Percentiles rank a stretch among this genome's conserved stretches.
These are phyloP conservation scores for Styela clava DNA, from an alignment of 23 tunicate genomes.

Conservation along the genomic window DNA sequence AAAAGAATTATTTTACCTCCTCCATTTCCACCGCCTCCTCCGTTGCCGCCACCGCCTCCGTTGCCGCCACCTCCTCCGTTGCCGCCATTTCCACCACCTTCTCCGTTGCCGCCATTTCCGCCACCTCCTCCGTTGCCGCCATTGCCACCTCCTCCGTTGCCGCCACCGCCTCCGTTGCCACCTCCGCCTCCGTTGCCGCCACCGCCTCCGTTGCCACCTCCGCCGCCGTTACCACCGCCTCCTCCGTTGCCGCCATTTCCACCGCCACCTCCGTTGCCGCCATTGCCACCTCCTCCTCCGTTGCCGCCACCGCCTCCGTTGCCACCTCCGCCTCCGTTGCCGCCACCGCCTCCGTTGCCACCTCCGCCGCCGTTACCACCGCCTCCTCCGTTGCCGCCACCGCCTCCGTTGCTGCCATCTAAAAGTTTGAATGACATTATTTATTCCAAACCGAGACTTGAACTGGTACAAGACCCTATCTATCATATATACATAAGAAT, in stretches of 20 bases:
- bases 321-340: neutral
- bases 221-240: neutral
- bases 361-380: neutral
- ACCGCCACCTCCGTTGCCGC: neutral
- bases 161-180: neutral
- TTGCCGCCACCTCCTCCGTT: too few relatives aligned
- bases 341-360: neutral
- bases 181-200: too few relatives aligned
- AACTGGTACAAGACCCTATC: too few relatives aligned
- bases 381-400: neutral
- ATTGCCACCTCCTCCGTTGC: neutral
- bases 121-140: too few relatives aligned
- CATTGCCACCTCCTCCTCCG: neutral
- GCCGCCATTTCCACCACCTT: too few relatives aligned
- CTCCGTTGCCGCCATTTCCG: neutral
- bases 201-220: too few relatives aligned
- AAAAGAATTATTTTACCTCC: too few relatives aligned
- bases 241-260: neutral
- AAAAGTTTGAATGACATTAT: too few relatives aligned
- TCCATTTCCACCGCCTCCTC: too few relatives aligned
- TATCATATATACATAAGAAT: too few relatives aligned
- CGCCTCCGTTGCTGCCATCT: neutral
- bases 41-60: neutral
- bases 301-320: neutral
- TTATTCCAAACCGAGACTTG: too few relatives aligned